Evolutionary conservation across 2,113 vertebrate genomes (phyloP), one percentile per base, ranked within the genome.

Genomic region (Macroglossus sobrinus): DNA sequence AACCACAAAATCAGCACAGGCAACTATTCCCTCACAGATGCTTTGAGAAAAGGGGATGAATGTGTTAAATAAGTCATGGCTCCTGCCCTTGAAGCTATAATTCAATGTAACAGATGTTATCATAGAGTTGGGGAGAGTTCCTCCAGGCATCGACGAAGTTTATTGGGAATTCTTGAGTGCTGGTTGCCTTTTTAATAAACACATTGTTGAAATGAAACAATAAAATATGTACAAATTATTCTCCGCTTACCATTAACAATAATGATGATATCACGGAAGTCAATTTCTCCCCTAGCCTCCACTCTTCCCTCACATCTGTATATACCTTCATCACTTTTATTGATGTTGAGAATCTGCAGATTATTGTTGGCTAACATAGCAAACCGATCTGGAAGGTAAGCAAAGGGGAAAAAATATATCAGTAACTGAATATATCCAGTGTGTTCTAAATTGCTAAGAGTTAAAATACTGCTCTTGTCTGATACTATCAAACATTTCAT

Each of bases 221-320:
- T 63, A 59, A 3, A 75, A 81, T 4, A 16, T 3, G 3, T 11
- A 53, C 9, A 64, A 53, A n/a, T 68, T 43, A 6, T 93, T 95
- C 57, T 28, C 2, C 74, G 86, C 99, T 99, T 98, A 99, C 99
- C 99, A 76, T 99, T 99, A 85, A 99, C 99, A 81, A 99, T 99
- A 93, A 99, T 98, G 26, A 98, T 98, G 93, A 99, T 99, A 98
- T 99, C 99, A 86, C 99, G 99, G 95, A 99, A 99, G 93, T 99
- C 99, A 90, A 99, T 99, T 98, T 99, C 99, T 66, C 99, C 99
- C 40, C 99, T 98, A 12, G 99, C 99, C 97, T 99, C 99, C 50
- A 99, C 99, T 98, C 99, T 99, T 93, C 99, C 99, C 98, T 99
- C 99, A 80, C 99, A 99, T 93, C 99, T 99, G 97, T 99, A 99